These are phyloP conservation scores for Lithobates pipiens DNA, from an alignment of 2,797 vertebrate species.

Conservation along the genomic window DNA sequence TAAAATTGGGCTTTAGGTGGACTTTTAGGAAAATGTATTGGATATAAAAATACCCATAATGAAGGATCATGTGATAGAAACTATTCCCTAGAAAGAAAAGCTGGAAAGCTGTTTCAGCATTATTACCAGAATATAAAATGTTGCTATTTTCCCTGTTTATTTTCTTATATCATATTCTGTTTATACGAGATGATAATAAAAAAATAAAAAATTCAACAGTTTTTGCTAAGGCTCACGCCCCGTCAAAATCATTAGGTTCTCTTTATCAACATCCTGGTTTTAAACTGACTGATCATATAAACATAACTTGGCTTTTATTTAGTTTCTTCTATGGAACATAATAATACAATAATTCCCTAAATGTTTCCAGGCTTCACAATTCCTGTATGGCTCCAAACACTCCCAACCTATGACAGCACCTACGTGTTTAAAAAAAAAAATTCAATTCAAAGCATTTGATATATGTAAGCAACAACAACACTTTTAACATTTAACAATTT, in stretches of 20 bases:
- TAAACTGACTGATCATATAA: conserved; percentile 36
- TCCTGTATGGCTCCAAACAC: neutral
- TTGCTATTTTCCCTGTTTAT: conserved; percentile 5
- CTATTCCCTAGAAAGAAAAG: neutral
- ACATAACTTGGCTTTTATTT: conserved; percentile 29
- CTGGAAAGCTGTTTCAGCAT: neutral
- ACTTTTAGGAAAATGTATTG: no score
- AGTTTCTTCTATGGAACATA: conserved; percentile 25
- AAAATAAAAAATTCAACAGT: neutral
- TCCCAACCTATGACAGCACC: neutral
- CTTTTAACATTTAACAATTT: no score
- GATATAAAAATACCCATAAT: no score
- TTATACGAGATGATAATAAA: neutral
- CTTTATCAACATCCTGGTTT: conserved; percentile 39
- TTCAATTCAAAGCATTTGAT: no score
- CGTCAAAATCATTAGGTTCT: conserved; percentile 20
- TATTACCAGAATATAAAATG: neutral
- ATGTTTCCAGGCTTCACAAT: conserved; percentile 18
- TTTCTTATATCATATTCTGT: neutral
- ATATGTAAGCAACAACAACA: no score
- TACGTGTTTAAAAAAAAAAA: neutral
- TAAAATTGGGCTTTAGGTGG: no score
- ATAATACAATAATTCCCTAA: conserved; percentile 32
- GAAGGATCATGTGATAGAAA: neutral
- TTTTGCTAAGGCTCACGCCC: neutral